Base-by-base conservation (phyloP, 2,888 invertebrate genomes). In the Bibio marci region DNA sequence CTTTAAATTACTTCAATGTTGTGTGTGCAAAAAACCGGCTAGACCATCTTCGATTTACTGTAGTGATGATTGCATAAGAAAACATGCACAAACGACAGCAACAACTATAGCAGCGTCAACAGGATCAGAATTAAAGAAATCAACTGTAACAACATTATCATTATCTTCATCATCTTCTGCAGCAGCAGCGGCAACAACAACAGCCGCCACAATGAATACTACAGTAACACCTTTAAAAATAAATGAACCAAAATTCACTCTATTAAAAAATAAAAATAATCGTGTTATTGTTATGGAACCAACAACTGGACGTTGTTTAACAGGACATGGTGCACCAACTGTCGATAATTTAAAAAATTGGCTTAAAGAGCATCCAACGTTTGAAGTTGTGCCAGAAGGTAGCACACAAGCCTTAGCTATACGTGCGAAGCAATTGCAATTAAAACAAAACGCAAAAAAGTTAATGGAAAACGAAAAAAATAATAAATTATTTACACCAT, bases 11-110 rank as follows among this genome's bases (percentile, higher is more conserved):
- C 14, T 36, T 3, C 37, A 45, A 4, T 45, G 32, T 19, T 87
- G 87, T 52, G 80, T 82, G 12, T 87, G 87, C 55, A 80, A 80
- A 52, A 76, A 76, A 50, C 64, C 73, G 14, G 76, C 82, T 0
- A 69, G 82, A n/a, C 66, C 69, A n/a, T 80, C 76, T 52, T 82
- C 83, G 39, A 81, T 88, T 49, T 92, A 87, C 59, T 94, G 92
- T 58, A 83, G 87, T 50, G 82, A 88, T 51, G 71, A 73, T 26
- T 94, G 92, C 56, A 85, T 91, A 49, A 67, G 80, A 42, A 77
- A 77, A 49, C 87, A 90, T 62, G 85, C 86, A 2, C 77, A 81
- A 51, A 80, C 49, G 2, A 54, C 60, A 44, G 58, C 58, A 50
- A 32, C 40, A 12, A 30, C 38, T 10, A 10, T 42, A 25, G 30